phyloP scores from a whole-genome alignment of 2,797 vertebrate genomes.

The Macropodus opercularis region DNA sequence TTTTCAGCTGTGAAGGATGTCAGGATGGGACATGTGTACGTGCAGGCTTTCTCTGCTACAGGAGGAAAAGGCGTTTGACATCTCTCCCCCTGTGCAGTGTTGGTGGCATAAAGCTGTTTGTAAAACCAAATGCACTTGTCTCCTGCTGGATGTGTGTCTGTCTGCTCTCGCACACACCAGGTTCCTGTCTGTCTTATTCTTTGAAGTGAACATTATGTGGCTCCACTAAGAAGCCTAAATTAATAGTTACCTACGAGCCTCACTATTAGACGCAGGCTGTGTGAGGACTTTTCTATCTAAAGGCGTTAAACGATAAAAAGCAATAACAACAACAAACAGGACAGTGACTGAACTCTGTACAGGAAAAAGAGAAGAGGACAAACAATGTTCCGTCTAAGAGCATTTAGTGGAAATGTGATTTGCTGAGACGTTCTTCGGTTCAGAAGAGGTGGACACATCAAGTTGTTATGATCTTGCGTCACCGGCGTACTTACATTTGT shows the following conservation, averaged over 20 bases:
- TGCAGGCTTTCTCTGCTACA: constrained; percentile 53
- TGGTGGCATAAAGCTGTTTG: constrained; percentile 60
- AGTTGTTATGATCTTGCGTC: too few species aligned
- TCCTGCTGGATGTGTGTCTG: constrained; percentile 51
- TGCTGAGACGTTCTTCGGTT: too few species aligned
- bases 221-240: constrained; percentile 37
- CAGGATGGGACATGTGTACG: constrained; percentile 32
- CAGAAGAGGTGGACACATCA: too few species aligned
- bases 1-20: constrained; percentile 9
- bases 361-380: too few species aligned
- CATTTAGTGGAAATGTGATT: too few species aligned
- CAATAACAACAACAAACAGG: too few species aligned
- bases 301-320: too few species aligned
- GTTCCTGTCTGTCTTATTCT: constrained; percentile 37
- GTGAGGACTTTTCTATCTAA: too few species aligned
- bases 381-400: too few species aligned
- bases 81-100: constrained; percentile 45
- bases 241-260: constrained; percentile 20
- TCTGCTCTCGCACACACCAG: constrained; percentile 51
- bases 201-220: constrained; percentile 27
- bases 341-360: too few species aligned
- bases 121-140: constrained; percentile 62
- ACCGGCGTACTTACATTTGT: too few species aligned
- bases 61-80: constrained; percentile 51
- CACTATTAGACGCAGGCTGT: too few species aligned